Conservation (phyloP, 2,113 vertebrate species). For the Aegithalos caudatus region DNA sequence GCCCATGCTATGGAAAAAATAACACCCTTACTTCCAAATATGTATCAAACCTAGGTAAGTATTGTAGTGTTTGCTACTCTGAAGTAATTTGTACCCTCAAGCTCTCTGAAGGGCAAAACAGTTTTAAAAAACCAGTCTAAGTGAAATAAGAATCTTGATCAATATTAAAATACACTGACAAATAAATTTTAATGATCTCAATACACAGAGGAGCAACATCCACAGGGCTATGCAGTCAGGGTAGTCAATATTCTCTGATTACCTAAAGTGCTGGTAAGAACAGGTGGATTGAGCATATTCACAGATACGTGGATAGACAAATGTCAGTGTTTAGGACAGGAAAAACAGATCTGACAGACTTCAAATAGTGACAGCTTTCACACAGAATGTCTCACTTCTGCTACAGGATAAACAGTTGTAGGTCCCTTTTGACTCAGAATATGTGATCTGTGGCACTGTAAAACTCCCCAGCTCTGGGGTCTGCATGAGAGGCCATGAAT, state of each 20-base stretch:
- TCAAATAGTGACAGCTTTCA: neutral
- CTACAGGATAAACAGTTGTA: neutral
- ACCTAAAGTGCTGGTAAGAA: neutral
- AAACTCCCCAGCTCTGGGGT: neutral
- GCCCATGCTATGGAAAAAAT: rapidly evolving
- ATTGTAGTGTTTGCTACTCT: neutral
- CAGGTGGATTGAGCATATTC: neutral
- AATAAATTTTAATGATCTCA: neutral
- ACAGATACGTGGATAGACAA: neutral
- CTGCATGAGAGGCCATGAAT: neutral
- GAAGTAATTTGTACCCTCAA: neutral
- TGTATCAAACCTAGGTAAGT: neutral
- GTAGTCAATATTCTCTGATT: neutral
- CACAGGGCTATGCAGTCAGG: neutral
- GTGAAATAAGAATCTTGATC: neutral
- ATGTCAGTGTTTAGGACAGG: neutral
- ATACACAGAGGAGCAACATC: neutral
- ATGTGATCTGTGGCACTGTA: neutral
- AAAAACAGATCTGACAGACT: neutral
- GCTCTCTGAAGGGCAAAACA: neutral
- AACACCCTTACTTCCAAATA: neutral
- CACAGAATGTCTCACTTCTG: neutral
- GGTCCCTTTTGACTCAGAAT: neutral
- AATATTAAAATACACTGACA: neutral
- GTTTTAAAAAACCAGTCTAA: neutral